A percentile compares a stretch with the other conserved stretches of the same genome.
Evolutionary conservation across 2,113 vertebrate genomes (phyloP).

Genomic region (Prietella phreatophila): DNA sequence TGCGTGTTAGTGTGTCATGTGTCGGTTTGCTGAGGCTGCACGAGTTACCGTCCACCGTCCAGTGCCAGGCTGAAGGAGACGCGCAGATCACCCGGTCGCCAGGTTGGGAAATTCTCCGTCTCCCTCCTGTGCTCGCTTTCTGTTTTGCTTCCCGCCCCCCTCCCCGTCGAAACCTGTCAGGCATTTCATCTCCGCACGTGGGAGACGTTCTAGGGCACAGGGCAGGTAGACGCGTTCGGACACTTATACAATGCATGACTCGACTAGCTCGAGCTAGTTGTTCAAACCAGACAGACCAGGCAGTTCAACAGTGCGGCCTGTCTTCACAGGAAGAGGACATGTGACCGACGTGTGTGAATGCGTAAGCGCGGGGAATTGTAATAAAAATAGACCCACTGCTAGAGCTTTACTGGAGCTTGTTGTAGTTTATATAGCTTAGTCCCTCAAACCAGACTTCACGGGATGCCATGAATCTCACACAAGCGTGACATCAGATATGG

Average conservation of each 20-base stretch:
- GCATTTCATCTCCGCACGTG: neutral
- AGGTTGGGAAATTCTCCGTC: conserved; percentile 56
- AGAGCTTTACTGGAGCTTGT: neutral
- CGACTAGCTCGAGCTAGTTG: neutral
- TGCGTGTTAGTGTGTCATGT: neutral
- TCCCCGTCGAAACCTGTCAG: neutral
- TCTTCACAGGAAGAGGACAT: neutral
- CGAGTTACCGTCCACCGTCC: neutral
- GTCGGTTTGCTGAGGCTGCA: neutral
- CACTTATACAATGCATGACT: neutral
- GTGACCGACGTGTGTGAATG: neutral
- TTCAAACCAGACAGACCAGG: neutral
- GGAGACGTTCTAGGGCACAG: neutral
- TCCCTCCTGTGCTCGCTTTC: conserved; percentile 4
- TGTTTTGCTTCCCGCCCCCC: neutral
- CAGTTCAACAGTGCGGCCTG: neutral
- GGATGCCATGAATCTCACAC: neutral
- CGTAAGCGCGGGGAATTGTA: neutral
- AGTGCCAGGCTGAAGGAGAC: neutral
- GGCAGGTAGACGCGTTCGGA: neutral
- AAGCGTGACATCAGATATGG: neutral
- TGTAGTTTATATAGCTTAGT: neutral
- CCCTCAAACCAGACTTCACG: neutral
- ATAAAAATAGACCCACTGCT: neutral
- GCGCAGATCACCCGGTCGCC: neutral